A percentile compares a stretch with the other conserved stretches of the same genome.
phyloP scores from a whole-genome alignment of 2,797 vertebrate species.

The Spinibarbus caldwelli region DNA sequence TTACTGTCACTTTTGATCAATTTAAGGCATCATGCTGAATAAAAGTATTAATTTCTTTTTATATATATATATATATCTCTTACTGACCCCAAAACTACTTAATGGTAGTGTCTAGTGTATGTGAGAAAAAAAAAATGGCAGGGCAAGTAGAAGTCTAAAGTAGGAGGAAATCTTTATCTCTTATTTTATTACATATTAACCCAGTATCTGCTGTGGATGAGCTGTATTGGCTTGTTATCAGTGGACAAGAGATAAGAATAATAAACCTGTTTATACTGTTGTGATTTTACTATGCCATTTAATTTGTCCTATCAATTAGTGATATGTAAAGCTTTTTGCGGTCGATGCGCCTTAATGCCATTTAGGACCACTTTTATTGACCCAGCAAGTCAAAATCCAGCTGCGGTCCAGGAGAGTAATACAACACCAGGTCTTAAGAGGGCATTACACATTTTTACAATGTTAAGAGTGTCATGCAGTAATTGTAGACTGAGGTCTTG shows the following conservation, averaged over 20 bases:
- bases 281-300: not conserved
- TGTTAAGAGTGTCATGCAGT: not conserved
- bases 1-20: not conserved
- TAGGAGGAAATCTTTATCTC: not conserved
- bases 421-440: not conserved
- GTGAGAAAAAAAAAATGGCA: not conserved
- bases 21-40: not conserved
- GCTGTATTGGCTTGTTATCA: slow-evolving; percentile 34
- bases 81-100: no score
- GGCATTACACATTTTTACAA: not conserved
- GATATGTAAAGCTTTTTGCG: not conserved
- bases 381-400: not conserved
- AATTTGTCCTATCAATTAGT: slow-evolving; percentile 8
- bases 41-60: not conserved
- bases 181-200: slow-evolving; percentile 46
- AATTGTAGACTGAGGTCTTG: slow-evolving; percentile 9
- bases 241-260: slow-evolving; percentile 7
- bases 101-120: not conserved
- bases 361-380: not conserved
- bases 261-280: not conserved
- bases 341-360: not conserved
- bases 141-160: not conserved
- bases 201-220: slow-evolving; percentile 9
- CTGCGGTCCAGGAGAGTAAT: not conserved
- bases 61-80: not conserved